Conservation (phyloP, 2,113 vertebrate species). For the Morone chrysops region DNA sequence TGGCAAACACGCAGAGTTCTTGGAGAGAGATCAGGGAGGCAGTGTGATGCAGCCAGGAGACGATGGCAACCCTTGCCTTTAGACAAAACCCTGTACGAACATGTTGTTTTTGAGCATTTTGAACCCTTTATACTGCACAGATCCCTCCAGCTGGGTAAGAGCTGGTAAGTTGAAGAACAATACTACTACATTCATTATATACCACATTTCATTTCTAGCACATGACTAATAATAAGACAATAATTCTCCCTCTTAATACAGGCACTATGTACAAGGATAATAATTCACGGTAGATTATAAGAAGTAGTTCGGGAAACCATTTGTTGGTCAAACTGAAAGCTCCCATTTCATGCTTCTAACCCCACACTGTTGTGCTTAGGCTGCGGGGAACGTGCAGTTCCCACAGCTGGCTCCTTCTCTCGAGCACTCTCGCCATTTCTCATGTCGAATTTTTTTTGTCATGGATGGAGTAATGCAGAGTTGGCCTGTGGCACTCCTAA, state of each 20-base stretch:
- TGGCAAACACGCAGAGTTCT: neutral
- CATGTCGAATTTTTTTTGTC: slow-evolving; percentile 46
- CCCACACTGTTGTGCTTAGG: slow-evolving; percentile 8
- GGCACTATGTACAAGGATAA: neutral
- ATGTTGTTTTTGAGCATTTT: neutral
- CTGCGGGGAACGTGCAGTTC: slow-evolving; percentile 21
- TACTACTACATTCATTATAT: neutral
- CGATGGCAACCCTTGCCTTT: neutral
- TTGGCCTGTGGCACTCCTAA: slow-evolving; percentile 54
- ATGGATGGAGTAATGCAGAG: slow-evolving; percentile 51
- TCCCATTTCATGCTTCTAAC: slow-evolving; percentile 42
- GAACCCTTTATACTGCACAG: neutral
- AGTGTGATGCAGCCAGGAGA: neutral
- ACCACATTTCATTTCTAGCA: neutral
- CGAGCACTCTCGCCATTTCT: slow-evolving; percentile 22
- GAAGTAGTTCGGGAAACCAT: slow-evolving; percentile 43
- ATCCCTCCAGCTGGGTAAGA: neutral
- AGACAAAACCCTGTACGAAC: neutral
- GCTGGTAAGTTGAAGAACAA: neutral
- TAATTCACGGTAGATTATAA: slow-evolving; percentile 36
- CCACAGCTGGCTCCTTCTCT: slow-evolving; percentile 36
- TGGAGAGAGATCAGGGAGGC: neutral
- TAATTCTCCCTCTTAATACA: slow-evolving; percentile 7
- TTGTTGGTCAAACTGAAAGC: slow-evolving; percentile 43
- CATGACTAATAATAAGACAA: neutral